Base-by-base conservation (phyloP, 2,113 vertebrate genomes). In the Nothobranchius furzeri region DNA sequence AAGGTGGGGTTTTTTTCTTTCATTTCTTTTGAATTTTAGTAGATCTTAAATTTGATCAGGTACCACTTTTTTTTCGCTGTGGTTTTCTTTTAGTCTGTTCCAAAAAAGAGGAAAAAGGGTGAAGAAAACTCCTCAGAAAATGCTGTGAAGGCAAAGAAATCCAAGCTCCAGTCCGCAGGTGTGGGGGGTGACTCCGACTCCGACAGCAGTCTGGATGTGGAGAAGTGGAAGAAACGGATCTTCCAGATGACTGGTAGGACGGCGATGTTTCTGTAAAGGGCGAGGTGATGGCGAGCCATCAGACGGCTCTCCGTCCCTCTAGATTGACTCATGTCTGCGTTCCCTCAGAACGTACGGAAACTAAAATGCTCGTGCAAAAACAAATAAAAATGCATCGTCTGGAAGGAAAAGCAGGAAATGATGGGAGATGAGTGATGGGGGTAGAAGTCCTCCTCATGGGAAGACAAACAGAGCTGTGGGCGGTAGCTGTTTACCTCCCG, bases 131-230 rank as follows among this genome's bases (percentile, higher is more conserved):
- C 78, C 24, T 12, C 20, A 25, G 65, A 47, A 50, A 80, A 70
- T 11, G 30, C 40, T 6, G 7, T 13, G 24, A 80, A 76, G 52
- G 43, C 25, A 3, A 90, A 85, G 68, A 89, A 78, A 68, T 68
- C 69, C 43, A 83, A 81, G 60, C 47, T 9, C 3, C 6, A 25
- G 25, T 6, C 42, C n/a, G 13, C 30, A 58, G 50, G 13, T 54
- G 82, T 47, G 36, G 75, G 49, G 36, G 75, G 79, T 2, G 77
- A 87, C 54, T 93, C 92, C 0, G 93, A 93, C 78, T 93, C 93
- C 10, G 93, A 93, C 82, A 90, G 90, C 85, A 92, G 92, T 74
- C 84, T 93, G 73, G 93, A 94, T 35, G 64, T 92, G 1, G 92
- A 93, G 64, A 94, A 93, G 73, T 93, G 93, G 92, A 93, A 80